Percentiles rank a stretch among this genome's conserved stretches.
Conservation (phyloP, 2,113 vertebrate species). For the Trochalopteron elliotii region DNA sequence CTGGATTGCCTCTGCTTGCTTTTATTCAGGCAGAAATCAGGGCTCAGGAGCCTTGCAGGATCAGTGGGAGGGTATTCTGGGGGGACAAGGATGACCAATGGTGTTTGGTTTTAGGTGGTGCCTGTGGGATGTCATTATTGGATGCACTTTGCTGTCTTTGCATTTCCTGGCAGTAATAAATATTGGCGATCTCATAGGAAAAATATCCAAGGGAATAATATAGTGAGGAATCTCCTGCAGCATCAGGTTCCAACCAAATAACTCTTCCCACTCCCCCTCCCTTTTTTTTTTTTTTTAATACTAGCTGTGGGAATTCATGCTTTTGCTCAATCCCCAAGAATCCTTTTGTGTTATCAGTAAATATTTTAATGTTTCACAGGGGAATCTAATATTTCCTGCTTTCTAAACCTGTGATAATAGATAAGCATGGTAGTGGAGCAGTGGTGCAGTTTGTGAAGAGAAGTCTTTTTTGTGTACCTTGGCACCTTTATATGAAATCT, state of each 20-base stretch:
- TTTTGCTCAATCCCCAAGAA: not conserved
- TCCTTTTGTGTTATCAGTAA: constrained; percentile 20
- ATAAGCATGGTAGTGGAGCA: not conserved
- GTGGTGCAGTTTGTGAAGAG: not conserved
- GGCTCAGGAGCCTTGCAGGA: not conserved
- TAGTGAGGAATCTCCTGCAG: not conserved
- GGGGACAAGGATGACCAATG: too few species aligned
- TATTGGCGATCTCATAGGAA: not conserved
- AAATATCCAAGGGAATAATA: not conserved
- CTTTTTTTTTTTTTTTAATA: not conserved
- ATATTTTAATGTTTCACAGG: constrained; percentile 9
- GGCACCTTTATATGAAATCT: not conserved
- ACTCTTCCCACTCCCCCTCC: not conserved
- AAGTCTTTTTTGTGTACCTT: not conserved
- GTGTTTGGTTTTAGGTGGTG: not conserved
- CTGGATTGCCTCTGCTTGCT: not conserved
- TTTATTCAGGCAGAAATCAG: not conserved
- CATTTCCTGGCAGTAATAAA: not conserved
- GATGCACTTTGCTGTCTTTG: not conserved
- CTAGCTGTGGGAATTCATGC: not conserved
- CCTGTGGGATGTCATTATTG: not conserved
- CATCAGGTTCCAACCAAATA: not conserved
- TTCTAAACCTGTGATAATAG: not conserved
- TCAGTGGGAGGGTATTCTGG: not conserved
- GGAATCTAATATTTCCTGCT: constrained; percentile 30